Base-by-base conservation (phyloP, 2,888 invertebrate genomes). In the Cephus pulcher region DNA sequence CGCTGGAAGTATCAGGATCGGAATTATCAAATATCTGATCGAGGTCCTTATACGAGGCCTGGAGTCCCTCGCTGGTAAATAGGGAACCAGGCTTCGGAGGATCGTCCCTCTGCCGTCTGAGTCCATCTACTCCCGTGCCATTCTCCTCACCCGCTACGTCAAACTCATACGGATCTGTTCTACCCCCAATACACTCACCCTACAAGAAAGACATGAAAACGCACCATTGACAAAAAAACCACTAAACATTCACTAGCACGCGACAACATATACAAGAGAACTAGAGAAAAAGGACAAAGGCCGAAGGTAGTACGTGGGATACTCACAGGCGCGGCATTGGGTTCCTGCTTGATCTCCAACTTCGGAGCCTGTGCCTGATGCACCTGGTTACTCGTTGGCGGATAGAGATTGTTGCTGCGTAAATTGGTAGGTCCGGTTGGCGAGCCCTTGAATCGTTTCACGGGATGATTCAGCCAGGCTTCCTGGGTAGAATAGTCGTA, bases 11-110 rank as follows among this genome's bases (percentile, higher is more conserved):
- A 89, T 97, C 96, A 68, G 91, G 90, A 92, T 97, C 97, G 0
- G 97, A 97, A 91, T 97, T 97, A 91, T 97, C 97, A 93, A 98
- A 99, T 89, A 98, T 96, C 92, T 98, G 97, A 89, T 98, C 98
- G 85, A 98, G 94, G 93, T 98, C 98, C 89, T 96, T 96, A 85
- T 96, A 95, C 73, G 97, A 97, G 73, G 97, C 96, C 91, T 96
- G 96, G 68, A 98, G 94, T 37, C 98, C 98, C 92, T 97, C 97
- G 86, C 95, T 96, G 73, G 97, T 97, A 90, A 95, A 97, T 68
- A 97, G 93, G 91, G 96, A 96, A 88, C 95, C 95, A 89, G 94
- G 93, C 87, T 93, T 93, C 23, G 92, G 88, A 68, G 89, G 90
- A 76, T 90, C 92, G 69, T 89, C 91, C 77, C 90, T 89, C 80